Evolutionary conservation across 35 echinoderm and acorn worm genomes (phyloP).

Genomic region (Patiria miniata): DNA sequence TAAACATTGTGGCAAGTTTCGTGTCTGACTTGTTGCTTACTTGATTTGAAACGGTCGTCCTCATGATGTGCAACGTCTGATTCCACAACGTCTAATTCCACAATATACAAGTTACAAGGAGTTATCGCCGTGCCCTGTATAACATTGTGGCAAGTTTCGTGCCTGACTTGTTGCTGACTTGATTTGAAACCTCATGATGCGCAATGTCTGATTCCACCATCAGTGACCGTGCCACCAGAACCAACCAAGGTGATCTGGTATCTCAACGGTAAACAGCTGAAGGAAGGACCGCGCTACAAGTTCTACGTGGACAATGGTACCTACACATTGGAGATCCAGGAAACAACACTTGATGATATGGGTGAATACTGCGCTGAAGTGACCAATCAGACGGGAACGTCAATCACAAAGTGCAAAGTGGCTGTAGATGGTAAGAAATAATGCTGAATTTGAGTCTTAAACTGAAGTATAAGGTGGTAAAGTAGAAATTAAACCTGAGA

Average conservation of each 20-base stretch:
- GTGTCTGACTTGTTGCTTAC: too few species aligned
- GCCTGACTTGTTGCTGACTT: neutral
- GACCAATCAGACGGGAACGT: constrained; percentile 72
- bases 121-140: too few species aligned
- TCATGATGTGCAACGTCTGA: too few species aligned
- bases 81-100: too few species aligned
- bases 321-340: constrained; percentile 84
- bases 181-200: too few species aligned
- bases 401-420: constrained; percentile 73
- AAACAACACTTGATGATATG: constrained; percentile 67
- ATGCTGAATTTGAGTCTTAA: neutral
- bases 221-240: constrained; percentile 71
- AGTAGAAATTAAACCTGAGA: neutral
- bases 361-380: constrained; percentile 75
- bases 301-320: constrained; percentile 66
- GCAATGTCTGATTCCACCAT: neutral
- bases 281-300: constrained; percentile 58
- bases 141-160: too few species aligned
- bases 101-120: too few species aligned
- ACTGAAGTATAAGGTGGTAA: neutral
- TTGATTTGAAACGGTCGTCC: too few species aligned
- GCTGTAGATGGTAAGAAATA: constrained; percentile 75
- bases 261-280: constrained; percentile 51
- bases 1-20: too few species aligned
- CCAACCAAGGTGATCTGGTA: constrained; percentile 81